phyloP scores from a whole-genome alignment of 1,140 invertebrate genomes.

The Metopolophium dirhodum region DNA sequence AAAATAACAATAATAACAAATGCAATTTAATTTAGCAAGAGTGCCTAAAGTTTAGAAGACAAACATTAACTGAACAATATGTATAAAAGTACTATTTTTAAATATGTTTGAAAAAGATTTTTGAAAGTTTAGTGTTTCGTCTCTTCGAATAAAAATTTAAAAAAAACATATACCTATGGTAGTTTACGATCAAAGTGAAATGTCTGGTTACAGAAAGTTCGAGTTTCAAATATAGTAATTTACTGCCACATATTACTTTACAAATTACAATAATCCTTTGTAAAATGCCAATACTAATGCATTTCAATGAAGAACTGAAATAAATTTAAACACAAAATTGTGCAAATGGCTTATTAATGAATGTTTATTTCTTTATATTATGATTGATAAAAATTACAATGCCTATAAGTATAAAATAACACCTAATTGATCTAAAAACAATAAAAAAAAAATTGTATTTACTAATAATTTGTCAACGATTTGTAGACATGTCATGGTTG shows the following conservation, averaged over 20 bases:
- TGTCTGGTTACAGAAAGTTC: not conserved
- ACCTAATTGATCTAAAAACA: not conserved
- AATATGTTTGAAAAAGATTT: not conserved
- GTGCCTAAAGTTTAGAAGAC: not conserved
- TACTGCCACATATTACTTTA: conserved; percentile 41
- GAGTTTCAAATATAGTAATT: conserved; percentile 35
- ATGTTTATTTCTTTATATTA: not conserved
- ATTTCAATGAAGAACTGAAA: not conserved
- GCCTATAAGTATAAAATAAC: not conserved
- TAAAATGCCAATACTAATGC: not conserved
- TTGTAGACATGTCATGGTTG: too few relatives aligned
- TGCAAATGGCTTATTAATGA: not conserved
- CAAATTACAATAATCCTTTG: conserved; percentile 18
- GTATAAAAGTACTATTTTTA: not conserved
- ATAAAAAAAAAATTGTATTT: too few relatives aligned
- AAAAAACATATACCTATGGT: not conserved
- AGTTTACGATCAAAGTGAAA: conserved; percentile 35
- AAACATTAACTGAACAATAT: not conserved
- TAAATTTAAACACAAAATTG: not conserved
- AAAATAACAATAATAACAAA: too few relatives aligned
- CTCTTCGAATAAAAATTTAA: not conserved
- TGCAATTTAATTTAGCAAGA: not conserved
- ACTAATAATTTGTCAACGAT: too few relatives aligned
- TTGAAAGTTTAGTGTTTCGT: not conserved
- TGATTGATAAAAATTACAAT: not conserved